Evolutionary conservation across 1,140 invertebrate species (phyloP).

Genomic region (Schlechtendalia chinensis): DNA sequence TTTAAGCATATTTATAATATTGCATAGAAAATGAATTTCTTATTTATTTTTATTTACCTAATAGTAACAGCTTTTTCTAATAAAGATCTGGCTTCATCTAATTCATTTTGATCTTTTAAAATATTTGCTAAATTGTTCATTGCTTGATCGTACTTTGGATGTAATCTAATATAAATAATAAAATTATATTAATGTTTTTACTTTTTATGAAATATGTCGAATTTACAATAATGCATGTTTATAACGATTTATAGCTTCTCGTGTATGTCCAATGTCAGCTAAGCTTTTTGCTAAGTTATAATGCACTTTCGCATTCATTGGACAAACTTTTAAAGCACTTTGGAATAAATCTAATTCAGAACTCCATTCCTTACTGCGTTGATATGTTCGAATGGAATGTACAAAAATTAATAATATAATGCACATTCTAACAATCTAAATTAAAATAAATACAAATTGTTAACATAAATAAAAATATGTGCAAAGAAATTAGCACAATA

Average conservation of each 20-base stretch:
- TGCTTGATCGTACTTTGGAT: slow-evolving; percentile 91
- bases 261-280: slow-evolving; percentile 70
- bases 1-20: no score
- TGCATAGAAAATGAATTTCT: not conserved
- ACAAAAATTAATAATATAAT: slow-evolving; percentile 60
- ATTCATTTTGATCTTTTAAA: slow-evolving; percentile 73
- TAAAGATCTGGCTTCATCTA: slow-evolving; percentile 72
- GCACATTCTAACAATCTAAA: slow-evolving; percentile 52
- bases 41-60: slow-evolving; percentile 54
- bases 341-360: slow-evolving; percentile 71
- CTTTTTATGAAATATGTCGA: not conserved
- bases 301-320: slow-evolving; percentile 91
- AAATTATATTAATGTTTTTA: slow-evolving; percentile 23
- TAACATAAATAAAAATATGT: not conserved
- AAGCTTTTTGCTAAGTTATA: slow-evolving; percentile 87
- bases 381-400: slow-evolving; percentile 65
- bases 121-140: slow-evolving; percentile 97
- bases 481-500: not conserved
- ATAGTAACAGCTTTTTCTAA: slow-evolving; percentile 72
- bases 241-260: slow-evolving; percentile 75
- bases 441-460: not conserved
- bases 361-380: slow-evolving; percentile 77
- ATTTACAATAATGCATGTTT: slow-evolving; percentile 69
- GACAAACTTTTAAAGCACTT: slow-evolving; percentile 74
- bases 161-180: slow-evolving; percentile 63